phyloP scores from a whole-genome alignment of 2,888 invertebrate species.

The Atherix ibis region DNA sequence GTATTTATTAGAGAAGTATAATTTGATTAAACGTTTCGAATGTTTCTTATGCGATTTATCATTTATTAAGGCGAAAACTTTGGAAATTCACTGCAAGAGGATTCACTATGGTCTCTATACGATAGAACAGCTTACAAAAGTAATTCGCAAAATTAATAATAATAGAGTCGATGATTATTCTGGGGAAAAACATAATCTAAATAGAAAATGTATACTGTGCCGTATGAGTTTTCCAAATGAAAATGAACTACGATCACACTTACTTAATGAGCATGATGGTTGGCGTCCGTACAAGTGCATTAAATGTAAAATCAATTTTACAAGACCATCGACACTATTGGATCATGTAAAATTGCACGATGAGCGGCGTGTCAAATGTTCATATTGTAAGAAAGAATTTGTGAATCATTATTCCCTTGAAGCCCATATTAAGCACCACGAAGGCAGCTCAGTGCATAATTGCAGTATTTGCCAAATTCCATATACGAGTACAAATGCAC shows the following conservation, averaged over 20 bases:
- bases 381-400: constrained; percentile 34
- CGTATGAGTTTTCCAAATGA: background rate
- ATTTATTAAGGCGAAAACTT: constrained; percentile 8
- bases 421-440: constrained; percentile 29
- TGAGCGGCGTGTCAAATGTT: constrained; percentile 25
- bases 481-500: constrained; percentile 3
- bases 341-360: constrained; percentile 37
- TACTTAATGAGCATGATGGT: constrained; percentile 6
- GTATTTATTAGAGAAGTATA: background rate
- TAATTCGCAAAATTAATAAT: no score
- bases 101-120: constrained; percentile 5
- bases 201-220: constrained; percentile 6
- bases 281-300: constrained; percentile 30
- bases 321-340: constrained; percentile 37
- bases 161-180: no score
- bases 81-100: constrained; percentile 10
- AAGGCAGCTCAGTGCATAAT: constrained; percentile 1
- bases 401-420: constrained; percentile 34
- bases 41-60: constrained; percentile 8
- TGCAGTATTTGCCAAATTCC: constrained; percentile 9
- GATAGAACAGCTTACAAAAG: background rate
- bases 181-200: no score
- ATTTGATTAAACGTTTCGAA: constrained; percentile 3
- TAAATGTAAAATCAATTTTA: constrained; percentile 34
- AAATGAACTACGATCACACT: constrained; percentile 5